Conservation (phyloP, 2,113 vertebrate genomes). For the Xyliphius kryptos region DNA sequence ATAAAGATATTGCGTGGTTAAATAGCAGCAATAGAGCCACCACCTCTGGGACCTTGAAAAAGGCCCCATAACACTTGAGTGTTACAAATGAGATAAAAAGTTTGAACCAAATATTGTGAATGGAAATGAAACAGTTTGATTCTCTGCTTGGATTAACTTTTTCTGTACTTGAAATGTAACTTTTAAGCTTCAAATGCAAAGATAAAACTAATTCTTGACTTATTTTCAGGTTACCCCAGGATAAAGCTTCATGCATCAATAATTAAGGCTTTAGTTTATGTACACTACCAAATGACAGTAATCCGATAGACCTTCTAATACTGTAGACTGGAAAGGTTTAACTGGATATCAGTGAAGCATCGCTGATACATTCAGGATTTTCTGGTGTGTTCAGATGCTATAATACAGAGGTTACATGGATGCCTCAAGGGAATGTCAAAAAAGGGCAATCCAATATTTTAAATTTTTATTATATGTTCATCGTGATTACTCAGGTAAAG, state of each 20-base stretch:
- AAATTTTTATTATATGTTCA: constrained; percentile 30
- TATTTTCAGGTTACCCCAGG: neutral
- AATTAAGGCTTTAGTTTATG: neutral
- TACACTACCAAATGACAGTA: neutral
- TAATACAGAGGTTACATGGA: constrained; percentile 3
- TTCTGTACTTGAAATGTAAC: neutral
- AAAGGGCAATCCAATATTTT: constrained; percentile 17
- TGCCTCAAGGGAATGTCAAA: constrained; percentile 16
- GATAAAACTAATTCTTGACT: no score
- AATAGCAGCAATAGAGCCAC: no score
- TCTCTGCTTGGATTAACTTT: neutral
- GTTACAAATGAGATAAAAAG: no score
- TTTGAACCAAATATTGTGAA: no score
- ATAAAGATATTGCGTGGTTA: no score
- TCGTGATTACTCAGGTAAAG: constrained; percentile 32
- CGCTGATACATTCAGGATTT: neutral
- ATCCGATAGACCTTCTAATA: neutral
- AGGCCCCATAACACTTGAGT: no score
- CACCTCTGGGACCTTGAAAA: no score
- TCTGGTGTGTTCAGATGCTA: neutral
- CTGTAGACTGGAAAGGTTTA: neutral
- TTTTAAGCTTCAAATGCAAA: no score
- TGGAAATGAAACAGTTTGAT: neutral
- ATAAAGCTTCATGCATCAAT: constrained; percentile 2
- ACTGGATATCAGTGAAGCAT: constrained; percentile 3